Evolutionary conservation across 2,888 invertebrate species (phyloP), one percentile per base, ranked within the genome.

Genomic region (Parochlus steinenii): DNA sequence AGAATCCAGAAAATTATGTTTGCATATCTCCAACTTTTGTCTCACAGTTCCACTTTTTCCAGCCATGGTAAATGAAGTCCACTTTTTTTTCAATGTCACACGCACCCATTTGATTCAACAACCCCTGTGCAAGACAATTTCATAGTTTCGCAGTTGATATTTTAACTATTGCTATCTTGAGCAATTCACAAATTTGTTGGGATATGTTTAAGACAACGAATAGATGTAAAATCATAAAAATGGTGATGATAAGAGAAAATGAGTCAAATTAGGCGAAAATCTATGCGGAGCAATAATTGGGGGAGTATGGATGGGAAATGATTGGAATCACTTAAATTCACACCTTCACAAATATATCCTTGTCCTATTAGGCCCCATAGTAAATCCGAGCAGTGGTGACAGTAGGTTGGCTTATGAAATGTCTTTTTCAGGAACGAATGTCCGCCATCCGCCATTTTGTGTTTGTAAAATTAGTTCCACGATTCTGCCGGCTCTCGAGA

Each of bases 341-440:
- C 26, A 97, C 97, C 93, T 86, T 97, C 97, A 74, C 98, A 98
- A 63, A 90, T 87, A 73, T 86, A 93, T 67, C 97, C 98, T 71
- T 95, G 95, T 65, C 93, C 92, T 63, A 97, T 90, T 68, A 97
- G 79, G 63, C 97, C 95, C 98, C 98, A 98, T 58, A 98, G 79
- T 76, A 95, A 82, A 67, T 98, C 98, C 63, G 93, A 90, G 74
- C 98, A 98, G 71, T 95, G 93, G 71, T 98, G 97, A 72, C 98
- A 98, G 72, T 95, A 95, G 56, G 93, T 92, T 63, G 95, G 97
- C 74, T 95, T 95, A 73, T 97, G 97, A 75, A 97, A 98, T 67
- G 93, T 95, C 73, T 95, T 97, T 81, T 95, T 97, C 67, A 80
- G 80, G 78, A 98, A 98, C 74, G 83, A 89, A 75, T 98, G 98